Conservation (phyloP, 2,888 invertebrate genomes). For the Danaus chrysippus region DNA sequence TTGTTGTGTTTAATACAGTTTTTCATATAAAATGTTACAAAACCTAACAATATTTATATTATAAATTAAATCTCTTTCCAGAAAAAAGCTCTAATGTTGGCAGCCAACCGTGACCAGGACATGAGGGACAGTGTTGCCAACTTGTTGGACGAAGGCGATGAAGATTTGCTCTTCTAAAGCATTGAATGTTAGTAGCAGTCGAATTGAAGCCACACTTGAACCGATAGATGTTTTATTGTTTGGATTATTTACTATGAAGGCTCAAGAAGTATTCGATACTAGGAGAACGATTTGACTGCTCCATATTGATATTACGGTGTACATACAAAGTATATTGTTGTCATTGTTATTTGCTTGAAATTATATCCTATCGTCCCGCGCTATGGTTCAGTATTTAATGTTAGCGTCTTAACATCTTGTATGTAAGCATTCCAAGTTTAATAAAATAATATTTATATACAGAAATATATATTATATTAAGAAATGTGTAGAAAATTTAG, state of each 20-base stretch:
- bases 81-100: slow-evolving; percentile 50
- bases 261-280: neutral
- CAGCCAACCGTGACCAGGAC: slow-evolving; percentile 43
- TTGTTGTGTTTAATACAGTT: too few species aligned
- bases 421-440: slow-evolving; percentile 69
- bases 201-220: slow-evolving; percentile 29
- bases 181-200: slow-evolving; percentile 29
- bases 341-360: slow-evolving; percentile 38
- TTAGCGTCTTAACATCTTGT: slow-evolving; percentile 44
- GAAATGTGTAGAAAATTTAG: slow-evolving; percentile 5
- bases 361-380: slow-evolving; percentile 32
- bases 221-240: slow-evolving; percentile 1
- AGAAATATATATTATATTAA: slow-evolving; percentile 2
- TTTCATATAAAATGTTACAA: slow-evolving; percentile 6
- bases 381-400: slow-evolving; percentile 38
- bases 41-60: slow-evolving; percentile 17
- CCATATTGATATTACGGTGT: slow-evolving; percentile 66
- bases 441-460: slow-evolving; percentile 14
- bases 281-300: slow-evolving; percentile 47
- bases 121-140: slow-evolving; percentile 76
- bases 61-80: slow-evolving; percentile 34
- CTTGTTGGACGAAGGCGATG: slow-evolving; percentile 92
- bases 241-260: neutral
- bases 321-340: slow-evolving; percentile 58
- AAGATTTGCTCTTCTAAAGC: slow-evolving; percentile 92